A percentile compares a stretch with the other conserved stretches of the same genome.
These are phyloP conservation scores for Schizopygopsis pylzovi DNA, from an alignment of 2,797 vertebrate species.

Conservation along the genomic window DNA sequence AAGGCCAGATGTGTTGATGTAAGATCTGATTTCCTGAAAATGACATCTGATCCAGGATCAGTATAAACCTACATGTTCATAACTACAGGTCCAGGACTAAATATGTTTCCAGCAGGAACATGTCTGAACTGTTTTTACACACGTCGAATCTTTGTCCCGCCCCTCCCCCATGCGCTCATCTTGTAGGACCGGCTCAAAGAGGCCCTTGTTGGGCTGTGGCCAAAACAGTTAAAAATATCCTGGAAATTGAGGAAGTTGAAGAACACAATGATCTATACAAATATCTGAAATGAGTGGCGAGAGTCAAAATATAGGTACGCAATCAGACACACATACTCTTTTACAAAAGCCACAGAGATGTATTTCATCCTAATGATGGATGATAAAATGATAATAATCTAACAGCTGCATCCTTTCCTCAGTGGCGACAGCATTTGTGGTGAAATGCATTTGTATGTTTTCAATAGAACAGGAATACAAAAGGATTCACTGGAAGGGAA, in stretches of 20 bases:
- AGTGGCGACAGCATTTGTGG: not conserved
- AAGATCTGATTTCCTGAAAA: not conserved
- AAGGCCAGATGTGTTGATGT: not conserved
- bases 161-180: slow-evolving; percentile 63
- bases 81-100: slow-evolving; percentile 12
- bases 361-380: not conserved
- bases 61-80: not conserved
- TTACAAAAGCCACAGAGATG: not conserved
- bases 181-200: slow-evolving; percentile 63
- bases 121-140: slow-evolving; percentile 42
- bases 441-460: not conserved
- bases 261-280: slow-evolving; percentile 32
- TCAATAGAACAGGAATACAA: not conserved
- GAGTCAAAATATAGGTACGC: not conserved
- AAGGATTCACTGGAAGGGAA: slow-evolving; percentile 6
- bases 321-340: not conserved
- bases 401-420: slow-evolving; percentile 7
- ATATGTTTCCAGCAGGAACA: slow-evolving; percentile 34
- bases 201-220: slow-evolving; percentile 58
- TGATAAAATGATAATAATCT: slow-evolving; percentile 6
- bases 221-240: slow-evolving; percentile 62
- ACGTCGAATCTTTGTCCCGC: slow-evolving; percentile 49
- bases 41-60: not conserved
- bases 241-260: slow-evolving; percentile 51
- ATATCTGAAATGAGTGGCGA: not conserved